Conservation (phyloP, 2,888 invertebrate genomes). For the Campoletis raptor region DNA sequence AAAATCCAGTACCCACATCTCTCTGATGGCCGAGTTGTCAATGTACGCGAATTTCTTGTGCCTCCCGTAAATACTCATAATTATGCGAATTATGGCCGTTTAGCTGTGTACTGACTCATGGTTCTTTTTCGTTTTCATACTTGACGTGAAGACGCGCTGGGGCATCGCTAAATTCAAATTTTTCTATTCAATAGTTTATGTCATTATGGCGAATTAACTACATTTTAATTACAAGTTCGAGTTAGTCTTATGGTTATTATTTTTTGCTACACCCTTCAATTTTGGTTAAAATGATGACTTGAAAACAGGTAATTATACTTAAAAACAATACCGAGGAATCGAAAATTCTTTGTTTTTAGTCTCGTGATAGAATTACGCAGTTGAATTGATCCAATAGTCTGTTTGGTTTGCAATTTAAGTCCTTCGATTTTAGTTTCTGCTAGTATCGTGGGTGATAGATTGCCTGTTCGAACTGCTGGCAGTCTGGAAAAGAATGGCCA, state of each 20-base stretch:
- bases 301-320: neutral
- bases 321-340: neutral
- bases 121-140: too few relatives aligned
- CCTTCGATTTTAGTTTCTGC: slow-evolving; percentile 23
- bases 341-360: neutral
- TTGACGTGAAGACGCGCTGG: too few relatives aligned
- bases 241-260: too few relatives aligned
- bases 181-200: too few relatives aligned
- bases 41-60: neutral
- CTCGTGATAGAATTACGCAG: slow-evolving; percentile 17
- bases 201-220: too few relatives aligned
- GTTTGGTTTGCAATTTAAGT: slow-evolving; percentile 56
- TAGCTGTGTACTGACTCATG: too few relatives aligned
- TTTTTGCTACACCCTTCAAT: too few relatives aligned
- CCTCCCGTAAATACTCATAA: neutral
- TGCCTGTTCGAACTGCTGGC: slow-evolving; percentile 30
- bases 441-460: slow-evolving; percentile 36
- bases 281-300: too few relatives aligned
- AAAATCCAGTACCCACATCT: neutral
- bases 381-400: neutral
- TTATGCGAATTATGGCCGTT: neutral
- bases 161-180: too few relatives aligned
- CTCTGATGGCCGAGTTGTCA: neutral
- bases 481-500: slow-evolving; percentile 59
- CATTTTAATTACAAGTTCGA: too few relatives aligned